Conservation (phyloP, 2,113 vertebrate genomes). For the Tor tambroides region DNA sequence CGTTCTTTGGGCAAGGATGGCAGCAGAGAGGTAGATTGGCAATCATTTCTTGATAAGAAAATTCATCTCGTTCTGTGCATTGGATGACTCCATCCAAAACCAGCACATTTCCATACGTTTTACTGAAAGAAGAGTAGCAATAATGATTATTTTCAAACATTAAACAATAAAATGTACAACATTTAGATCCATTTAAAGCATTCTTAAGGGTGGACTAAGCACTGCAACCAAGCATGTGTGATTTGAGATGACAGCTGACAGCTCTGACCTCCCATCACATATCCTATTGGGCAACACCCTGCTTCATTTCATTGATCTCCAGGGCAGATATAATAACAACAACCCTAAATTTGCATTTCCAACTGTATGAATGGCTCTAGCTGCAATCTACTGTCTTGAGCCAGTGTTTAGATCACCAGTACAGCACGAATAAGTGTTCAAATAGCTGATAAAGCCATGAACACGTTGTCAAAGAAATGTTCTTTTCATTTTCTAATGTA, state of each 20-base stretch:
- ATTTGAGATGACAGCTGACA: constrained; percentile 2
- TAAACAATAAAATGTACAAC: neutral
- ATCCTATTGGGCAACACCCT: neutral
- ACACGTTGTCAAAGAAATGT: neutral
- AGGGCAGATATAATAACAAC: neutral
- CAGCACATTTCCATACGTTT: constrained; percentile 95
- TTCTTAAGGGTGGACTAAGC: neutral
- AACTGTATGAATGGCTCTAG: neutral
- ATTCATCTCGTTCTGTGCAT: constrained; percentile 97
- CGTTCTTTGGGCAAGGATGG: constrained; percentile 92
- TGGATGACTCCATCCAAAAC: constrained; percentile 97
- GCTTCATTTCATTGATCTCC: neutral
- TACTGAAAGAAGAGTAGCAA: constrained; percentile 75
- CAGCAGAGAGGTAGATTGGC: constrained; percentile 93
- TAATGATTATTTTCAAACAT: neutral
- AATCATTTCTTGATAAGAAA: constrained; percentile 98
- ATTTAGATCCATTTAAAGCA: neutral
- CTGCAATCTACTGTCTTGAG: too few species aligned
- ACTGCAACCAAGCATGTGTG: neutral
- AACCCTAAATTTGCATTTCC: neutral
- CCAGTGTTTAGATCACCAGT: too few species aligned
- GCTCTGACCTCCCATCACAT: neutral
- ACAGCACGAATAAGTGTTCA: neutral
- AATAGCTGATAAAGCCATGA: neutral
- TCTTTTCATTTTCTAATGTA: neutral